phyloP scores from a whole-genome alignment of 2,797 vertebrate species.

The Denticeps clupeoides region DNA sequence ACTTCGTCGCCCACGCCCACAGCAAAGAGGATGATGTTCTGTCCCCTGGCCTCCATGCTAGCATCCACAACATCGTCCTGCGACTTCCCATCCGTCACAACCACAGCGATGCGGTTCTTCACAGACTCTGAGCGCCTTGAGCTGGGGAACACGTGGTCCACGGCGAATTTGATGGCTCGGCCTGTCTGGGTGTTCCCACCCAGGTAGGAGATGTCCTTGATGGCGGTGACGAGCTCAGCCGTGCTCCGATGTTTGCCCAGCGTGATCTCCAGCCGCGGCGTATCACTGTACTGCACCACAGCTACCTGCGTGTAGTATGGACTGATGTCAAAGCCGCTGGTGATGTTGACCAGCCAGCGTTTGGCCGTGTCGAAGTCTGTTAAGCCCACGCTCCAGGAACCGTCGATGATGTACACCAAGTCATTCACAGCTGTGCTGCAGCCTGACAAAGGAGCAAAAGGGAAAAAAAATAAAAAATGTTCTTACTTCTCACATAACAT shows the following conservation, averaged over 20 bases:
- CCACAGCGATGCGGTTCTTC: conserved; percentile 65
- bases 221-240: conserved; percentile 51
- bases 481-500: background rate
- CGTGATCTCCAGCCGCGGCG: conserved; percentile 61
- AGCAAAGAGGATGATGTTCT: conserved; percentile 60
- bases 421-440: conserved; percentile 70
- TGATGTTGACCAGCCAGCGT: conserved; percentile 67
- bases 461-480: too few relatives aligned
- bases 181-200: conserved; percentile 73
- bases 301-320: conserved; percentile 61
- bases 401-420: conserved; percentile 67
- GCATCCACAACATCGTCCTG: conserved; percentile 67
- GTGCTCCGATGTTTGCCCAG: conserved; percentile 51
- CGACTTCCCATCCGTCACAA: conserved; percentile 69
- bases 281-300: conserved; percentile 69
- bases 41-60: conserved; percentile 51
- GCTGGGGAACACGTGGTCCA: conserved; percentile 59
- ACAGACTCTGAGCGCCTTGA: conserved; percentile 43
- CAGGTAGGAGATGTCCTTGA: conserved; percentile 52
- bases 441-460: conserved; percentile 34
- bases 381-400: conserved; percentile 67
- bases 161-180: conserved; percentile 63
- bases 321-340: conserved; percentile 63
- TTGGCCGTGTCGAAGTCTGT: conserved; percentile 68
- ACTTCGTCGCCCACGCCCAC: conserved; percentile 70